Conservation (phyloP, 2,113 vertebrate genomes). For the Heloderma charlesbogerti region DNA sequence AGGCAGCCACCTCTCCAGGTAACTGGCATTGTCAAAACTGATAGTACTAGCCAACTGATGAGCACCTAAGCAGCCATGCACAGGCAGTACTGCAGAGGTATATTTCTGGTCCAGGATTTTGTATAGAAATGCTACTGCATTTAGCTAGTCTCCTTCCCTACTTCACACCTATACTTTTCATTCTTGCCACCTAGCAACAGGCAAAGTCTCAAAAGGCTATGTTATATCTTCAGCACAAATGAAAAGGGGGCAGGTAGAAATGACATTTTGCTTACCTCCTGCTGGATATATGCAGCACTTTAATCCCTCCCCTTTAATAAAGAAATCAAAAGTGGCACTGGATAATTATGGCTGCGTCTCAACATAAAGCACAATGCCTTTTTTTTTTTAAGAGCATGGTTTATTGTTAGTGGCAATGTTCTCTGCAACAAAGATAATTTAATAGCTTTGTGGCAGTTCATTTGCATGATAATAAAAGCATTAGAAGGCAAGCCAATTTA, state of each 20-base stretch:
- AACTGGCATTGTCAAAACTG: background rate
- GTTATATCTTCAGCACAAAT: background rate
- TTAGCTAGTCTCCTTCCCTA: background rate
- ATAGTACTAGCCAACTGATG: background rate
- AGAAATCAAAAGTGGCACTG: constrained; percentile 4
- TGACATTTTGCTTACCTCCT: background rate
- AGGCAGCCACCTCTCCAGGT: background rate
- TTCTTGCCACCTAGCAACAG: background rate
- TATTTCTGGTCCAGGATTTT: background rate
- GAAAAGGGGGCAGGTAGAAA: constrained; percentile 5
- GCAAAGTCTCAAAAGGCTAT: background rate
- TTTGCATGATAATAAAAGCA: constrained; percentile 71
- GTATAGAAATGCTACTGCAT: background rate
- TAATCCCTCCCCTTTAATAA: background rate
- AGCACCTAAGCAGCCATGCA: background rate
- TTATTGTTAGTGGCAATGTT: constrained; percentile 42
- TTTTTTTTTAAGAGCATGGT: constrained; percentile 29
- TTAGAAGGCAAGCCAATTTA: constrained; percentile 65
- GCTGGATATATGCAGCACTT: background rate
- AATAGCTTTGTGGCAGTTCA: constrained; percentile 68
- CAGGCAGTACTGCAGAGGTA: background rate
- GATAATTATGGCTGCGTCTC: constrained; percentile 51
- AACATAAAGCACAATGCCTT: constrained; percentile 39
- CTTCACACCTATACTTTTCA: background rate
- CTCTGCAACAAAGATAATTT: constrained; percentile 59